These are phyloP conservation scores for Sarcophilus harrisii DNA, from an alignment of 2,797 vertebrate species.

Conservation along the genomic window DNA sequence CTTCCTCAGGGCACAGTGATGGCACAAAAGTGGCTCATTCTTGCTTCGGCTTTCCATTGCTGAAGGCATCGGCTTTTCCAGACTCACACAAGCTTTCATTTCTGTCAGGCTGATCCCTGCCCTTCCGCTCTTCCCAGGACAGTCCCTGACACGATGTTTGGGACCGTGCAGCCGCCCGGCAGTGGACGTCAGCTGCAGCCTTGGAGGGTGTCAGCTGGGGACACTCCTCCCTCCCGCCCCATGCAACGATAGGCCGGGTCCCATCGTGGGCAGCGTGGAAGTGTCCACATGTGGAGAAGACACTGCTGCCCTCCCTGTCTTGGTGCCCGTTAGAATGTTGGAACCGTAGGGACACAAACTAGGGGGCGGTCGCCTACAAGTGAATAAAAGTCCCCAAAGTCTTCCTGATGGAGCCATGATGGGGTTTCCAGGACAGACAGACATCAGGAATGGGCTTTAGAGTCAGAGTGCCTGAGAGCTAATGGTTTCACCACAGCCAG, in stretches of 20 bases:
- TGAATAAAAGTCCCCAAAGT: not conserved
- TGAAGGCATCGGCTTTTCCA: conserved; percentile 42
- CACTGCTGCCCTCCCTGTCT: not conserved
- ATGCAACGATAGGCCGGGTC: not conserved
- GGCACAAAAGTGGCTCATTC: not conserved
- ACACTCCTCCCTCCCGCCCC: not conserved
- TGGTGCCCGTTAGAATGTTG: not conserved
- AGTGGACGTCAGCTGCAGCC: conserved; percentile 32
- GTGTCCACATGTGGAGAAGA: not conserved
- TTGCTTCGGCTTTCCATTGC: conserved; percentile 21
- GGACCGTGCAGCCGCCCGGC: not conserved
- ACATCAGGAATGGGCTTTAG: too few relatives aligned
- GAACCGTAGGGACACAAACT: not conserved
- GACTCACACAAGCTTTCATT: conserved; percentile 17
- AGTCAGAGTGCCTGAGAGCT: not conserved
- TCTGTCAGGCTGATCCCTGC: not conserved
- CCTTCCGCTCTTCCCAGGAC: not conserved
- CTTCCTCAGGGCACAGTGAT: conserved; percentile 17
- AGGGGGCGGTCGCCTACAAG: not conserved
- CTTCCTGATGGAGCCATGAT: not conserved
- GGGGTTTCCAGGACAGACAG: not conserved
- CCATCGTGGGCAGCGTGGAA: not conserved
- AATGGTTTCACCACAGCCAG: too few relatives aligned
- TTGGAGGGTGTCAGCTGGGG: not conserved
- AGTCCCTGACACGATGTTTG: not conserved